Conservation (phyloP, 1,140 invertebrate species). For the Hyposmocoma kahamanoa region DNA sequence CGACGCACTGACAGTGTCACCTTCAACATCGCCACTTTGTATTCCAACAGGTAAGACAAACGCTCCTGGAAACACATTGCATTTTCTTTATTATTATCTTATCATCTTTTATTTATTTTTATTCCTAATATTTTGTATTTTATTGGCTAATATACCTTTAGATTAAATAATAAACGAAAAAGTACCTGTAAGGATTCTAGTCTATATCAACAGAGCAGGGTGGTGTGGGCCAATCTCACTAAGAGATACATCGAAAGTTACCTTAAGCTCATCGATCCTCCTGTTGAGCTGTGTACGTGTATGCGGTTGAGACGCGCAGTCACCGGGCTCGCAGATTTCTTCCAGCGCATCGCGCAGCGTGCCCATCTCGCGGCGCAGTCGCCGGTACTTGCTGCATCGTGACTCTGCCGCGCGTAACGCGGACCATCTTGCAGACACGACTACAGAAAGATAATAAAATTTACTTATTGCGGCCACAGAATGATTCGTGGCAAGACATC, state of each 20-base stretch:
- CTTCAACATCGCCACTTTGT: slow-evolving; percentile 80
- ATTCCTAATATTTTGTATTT: too few relatives aligned
- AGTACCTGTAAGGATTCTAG: too few relatives aligned
- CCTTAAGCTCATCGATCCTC: slow-evolving; percentile 67
- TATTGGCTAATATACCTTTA: too few relatives aligned
- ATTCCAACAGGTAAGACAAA: slow-evolving; percentile 79
- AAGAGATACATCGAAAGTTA: slow-evolving; percentile 15
- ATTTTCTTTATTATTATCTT: too few relatives aligned
- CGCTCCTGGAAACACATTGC: slow-evolving; percentile 44
- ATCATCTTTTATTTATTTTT: too few relatives aligned
- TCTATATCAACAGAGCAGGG: too few relatives aligned
- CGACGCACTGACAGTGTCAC: slow-evolving; percentile 85
- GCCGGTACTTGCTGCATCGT: slow-evolving; percentile 52
- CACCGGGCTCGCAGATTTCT: slow-evolving; percentile 55
- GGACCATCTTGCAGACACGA: slow-evolving; percentile 64
- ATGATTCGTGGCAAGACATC: too few relatives aligned
- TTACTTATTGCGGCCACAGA: too few relatives aligned
- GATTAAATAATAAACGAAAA: too few relatives aligned
- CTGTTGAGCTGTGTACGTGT: slow-evolving; percentile 61
- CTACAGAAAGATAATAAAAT: too few relatives aligned
- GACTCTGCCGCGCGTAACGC: slow-evolving; percentile 51
- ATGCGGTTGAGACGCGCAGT: slow-evolving; percentile 55
- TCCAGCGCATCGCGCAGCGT: slow-evolving; percentile 57
- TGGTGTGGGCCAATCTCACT: too few relatives aligned
- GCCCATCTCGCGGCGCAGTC: slow-evolving; percentile 61